These are phyloP conservation scores for Argyrosomus regius DNA, from an alignment of 2,797 vertebrate species.

Conservation along the genomic window DNA sequence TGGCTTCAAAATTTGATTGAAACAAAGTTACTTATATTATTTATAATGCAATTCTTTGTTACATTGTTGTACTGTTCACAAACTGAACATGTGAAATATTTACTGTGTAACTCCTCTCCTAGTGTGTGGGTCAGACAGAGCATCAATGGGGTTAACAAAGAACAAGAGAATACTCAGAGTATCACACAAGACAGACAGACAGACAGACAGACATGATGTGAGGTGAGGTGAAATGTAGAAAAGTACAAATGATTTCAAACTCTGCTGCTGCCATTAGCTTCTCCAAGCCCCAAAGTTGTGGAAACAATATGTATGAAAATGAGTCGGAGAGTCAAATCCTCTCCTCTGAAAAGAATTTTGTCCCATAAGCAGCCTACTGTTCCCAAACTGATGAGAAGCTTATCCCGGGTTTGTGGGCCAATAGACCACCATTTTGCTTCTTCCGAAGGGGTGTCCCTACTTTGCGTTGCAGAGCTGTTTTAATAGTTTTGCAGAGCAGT, in stretches of 20 bases:
- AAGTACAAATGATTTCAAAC: slow-evolving; percentile 7
- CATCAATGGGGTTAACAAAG: too few species aligned
- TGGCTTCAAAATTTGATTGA: too few species aligned
- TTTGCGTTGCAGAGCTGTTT: slow-evolving; percentile 78
- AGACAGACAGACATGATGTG: neutral
- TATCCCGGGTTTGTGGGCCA: slow-evolving; percentile 77
- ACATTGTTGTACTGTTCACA: too few species aligned
- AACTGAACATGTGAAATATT: neutral
- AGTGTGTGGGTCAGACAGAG: too few species aligned
- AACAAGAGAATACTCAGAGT: too few species aligned
- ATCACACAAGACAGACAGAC: neutral
- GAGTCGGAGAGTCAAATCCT: slow-evolving; percentile 68
- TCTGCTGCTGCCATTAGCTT: slow-evolving; percentile 54
- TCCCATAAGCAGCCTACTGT: slow-evolving; percentile 74
- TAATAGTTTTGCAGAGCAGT: slow-evolving; percentile 81
- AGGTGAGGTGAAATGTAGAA: neutral
- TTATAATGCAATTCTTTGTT: too few species aligned
- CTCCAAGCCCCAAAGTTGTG: slow-evolving; percentile 65
- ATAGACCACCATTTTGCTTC: slow-evolving; percentile 73
- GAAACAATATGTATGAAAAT: slow-evolving; percentile 84
- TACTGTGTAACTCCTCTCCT: too few species aligned
- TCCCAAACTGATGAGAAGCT: slow-evolving; percentile 85
- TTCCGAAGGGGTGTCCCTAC: slow-evolving; percentile 63
- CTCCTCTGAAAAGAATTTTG: slow-evolving; percentile 66
- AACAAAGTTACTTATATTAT: too few species aligned